Evolutionary conservation across 2,113 vertebrate species (phyloP).

Genomic region (zebrafish (Danio rerio)): GRCz12tu NC_133188.1:35803001-35803500

Average conservation of each 20-base stretch:
- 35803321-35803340: slow-evolving; percentile 36
- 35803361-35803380: slow-evolving; percentile 5
- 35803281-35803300: slow-evolving; percentile 28
- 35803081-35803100: too few species aligned
- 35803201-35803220: slow-evolving; percentile 44
- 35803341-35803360: not conserved
- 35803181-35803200: slow-evolving; percentile 40
- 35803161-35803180: slow-evolving; percentile 20
- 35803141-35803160: not conserved
- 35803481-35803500: slow-evolving; percentile 45
- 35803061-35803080: too few species aligned
- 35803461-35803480: slow-evolving; percentile 6
- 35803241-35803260: slow-evolving; percentile 17
- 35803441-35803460: slow-evolving; percentile 14
- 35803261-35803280: slow-evolving; percentile 15
- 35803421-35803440: slow-evolving; percentile 15
- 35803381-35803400: not conserved
- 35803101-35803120: too few species aligned
- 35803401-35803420: slow-evolving; percentile 27
- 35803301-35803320: not conserved
- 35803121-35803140: not conserved
- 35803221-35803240: slow-evolving; percentile 40
- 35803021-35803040: too few species aligned
- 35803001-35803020: too few species aligned
- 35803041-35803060: too few species aligned